Conservation (phyloP, 2,888 invertebrate species). For the Drosophila multiciliata region DNA sequence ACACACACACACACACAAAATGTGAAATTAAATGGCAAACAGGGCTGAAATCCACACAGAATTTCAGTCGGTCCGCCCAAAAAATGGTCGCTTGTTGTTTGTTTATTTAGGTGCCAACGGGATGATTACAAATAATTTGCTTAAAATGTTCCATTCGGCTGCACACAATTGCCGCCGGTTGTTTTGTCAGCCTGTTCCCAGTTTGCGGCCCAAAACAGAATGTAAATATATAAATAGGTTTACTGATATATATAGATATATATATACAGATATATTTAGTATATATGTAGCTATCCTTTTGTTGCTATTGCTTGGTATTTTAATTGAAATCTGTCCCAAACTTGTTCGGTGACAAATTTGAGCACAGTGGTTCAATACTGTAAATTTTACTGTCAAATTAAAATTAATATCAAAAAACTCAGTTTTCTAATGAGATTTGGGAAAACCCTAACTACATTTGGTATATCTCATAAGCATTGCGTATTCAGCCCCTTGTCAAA, state of each 20-base stretch:
- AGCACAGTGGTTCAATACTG: conserved; percentile 19
- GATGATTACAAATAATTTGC: conserved; percentile 72
- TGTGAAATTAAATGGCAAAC: conserved; percentile 24
- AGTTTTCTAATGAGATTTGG: neutral
- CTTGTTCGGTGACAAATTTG: conserved; percentile 14
- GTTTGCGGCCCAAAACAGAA: conserved; percentile 13
- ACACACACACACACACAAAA: conserved; percentile 6
- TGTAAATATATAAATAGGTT: conserved; percentile 18
- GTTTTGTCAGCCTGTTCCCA: conserved; percentile 39
- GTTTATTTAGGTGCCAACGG: conserved; percentile 69
- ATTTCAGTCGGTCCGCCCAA: conserved; percentile 21
- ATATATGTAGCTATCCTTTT: conserved; percentile 13
- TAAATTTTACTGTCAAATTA: neutral
- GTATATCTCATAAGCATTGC: neutral
- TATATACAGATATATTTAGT: neutral
- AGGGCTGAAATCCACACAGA: conserved; percentile 21
- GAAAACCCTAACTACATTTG: neutral
- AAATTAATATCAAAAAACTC: neutral
- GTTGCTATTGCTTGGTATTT: conserved; percentile 35
- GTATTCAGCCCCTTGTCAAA: neutral
- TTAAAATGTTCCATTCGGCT: conserved; percentile 57
- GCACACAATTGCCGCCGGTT: conserved; percentile 41
- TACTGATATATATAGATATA: neutral
- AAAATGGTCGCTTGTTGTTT: conserved; percentile 48
- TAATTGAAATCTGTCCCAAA: conserved; percentile 47